Evolutionary conservation across 2,888 invertebrate genomes (phyloP).

Genomic region (Acrobasis repandana): DNA sequence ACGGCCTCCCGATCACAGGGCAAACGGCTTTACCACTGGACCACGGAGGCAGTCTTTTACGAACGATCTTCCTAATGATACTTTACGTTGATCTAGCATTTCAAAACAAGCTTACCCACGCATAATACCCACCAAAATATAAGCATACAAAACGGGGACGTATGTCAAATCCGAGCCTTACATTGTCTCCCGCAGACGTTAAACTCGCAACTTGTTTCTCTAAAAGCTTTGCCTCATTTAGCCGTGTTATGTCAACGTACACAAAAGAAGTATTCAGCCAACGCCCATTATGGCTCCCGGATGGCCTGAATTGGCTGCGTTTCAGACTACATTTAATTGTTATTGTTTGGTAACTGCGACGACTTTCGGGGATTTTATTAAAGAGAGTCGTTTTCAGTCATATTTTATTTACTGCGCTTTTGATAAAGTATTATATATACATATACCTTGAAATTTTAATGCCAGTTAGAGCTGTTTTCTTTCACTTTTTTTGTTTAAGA

Average conservation of each 20-base stretch:
- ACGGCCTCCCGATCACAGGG: no score
- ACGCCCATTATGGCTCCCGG: slow-evolving; percentile 41
- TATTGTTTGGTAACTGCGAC: slow-evolving; percentile 14
- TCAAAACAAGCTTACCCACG: background rate
- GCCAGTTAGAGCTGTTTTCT: no score
- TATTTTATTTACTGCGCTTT: no score
- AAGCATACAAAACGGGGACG: slow-evolving; percentile 3
- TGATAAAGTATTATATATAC: no score
- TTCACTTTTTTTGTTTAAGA: no score
- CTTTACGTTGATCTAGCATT: background rate
- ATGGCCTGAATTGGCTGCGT: slow-evolving; percentile 26
- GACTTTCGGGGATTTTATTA: slow-evolving; percentile 2
- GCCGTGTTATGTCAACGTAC: slow-evolving; percentile 15
- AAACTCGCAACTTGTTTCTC: slow-evolving; percentile 24
- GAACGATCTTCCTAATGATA: no score
- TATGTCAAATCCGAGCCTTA: slow-evolving; percentile 15
- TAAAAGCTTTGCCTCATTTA: slow-evolving; percentile 17
- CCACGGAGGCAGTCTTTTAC: no score
- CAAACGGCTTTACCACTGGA: no score
- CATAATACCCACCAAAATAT: slow-evolving; percentile 1
- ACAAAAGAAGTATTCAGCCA: slow-evolving; percentile 26
- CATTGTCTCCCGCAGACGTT: slow-evolving; percentile 16
- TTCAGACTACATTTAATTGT: slow-evolving; percentile 29
- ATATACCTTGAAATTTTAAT: no score
- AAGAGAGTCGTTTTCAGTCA: background rate